These are phyloP conservation scores for Asteroscopus sphinx DNA, from an alignment of 2,888 invertebrate genomes.

Conservation along the genomic window DNA sequence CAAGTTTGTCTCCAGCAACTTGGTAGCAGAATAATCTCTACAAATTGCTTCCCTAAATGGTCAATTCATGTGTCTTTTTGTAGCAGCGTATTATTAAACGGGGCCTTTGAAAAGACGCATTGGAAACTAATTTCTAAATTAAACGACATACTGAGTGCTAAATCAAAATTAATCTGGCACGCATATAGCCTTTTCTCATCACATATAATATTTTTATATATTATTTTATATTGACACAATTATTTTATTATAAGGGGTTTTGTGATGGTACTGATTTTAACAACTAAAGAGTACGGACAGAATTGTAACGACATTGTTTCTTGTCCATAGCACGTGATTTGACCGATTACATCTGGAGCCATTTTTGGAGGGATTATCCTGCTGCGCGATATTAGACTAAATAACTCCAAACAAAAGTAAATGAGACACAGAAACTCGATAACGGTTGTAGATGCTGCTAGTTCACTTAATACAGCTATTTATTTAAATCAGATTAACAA, in stretches of 20 bases:
- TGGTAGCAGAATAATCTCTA: slow-evolving; percentile 49
- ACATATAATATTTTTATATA: slow-evolving; percentile 38
- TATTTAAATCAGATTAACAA: slow-evolving; percentile 58
- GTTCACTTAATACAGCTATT: slow-evolving; percentile 55
- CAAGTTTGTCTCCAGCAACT: slow-evolving; percentile 41
- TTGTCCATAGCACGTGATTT: slow-evolving; percentile 54
- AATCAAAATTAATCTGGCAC: slow-evolving; percentile 33
- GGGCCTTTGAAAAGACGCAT: slow-evolving; percentile 13
- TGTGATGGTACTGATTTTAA: slow-evolving; percentile 53
- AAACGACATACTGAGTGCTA: slow-evolving; percentile 47
- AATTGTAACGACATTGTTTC: slow-evolving; percentile 51
- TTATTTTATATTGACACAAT: slow-evolving; percentile 47
- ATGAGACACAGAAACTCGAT: slow-evolving; percentile 49
- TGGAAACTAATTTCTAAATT: slow-evolving; percentile 14
- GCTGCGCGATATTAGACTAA: slow-evolving; percentile 53
- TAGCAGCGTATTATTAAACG: slow-evolving; percentile 12
- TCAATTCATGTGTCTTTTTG: slow-evolving; percentile 48
- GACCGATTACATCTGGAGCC: slow-evolving; percentile 55
- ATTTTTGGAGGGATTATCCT: slow-evolving; percentile 55
- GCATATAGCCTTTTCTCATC: slow-evolving; percentile 46
- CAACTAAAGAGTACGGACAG: slow-evolving; percentile 46
- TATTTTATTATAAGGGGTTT: slow-evolving; percentile 33
- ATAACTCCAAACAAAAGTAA: slow-evolving; percentile 50
- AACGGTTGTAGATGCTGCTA: slow-evolving; percentile 58
- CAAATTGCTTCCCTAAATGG: slow-evolving; percentile 44